These are phyloP conservation scores for Aproaerema taeniolella DNA, from an alignment of 2,888 invertebrate species.

Conservation along the genomic window DNA sequence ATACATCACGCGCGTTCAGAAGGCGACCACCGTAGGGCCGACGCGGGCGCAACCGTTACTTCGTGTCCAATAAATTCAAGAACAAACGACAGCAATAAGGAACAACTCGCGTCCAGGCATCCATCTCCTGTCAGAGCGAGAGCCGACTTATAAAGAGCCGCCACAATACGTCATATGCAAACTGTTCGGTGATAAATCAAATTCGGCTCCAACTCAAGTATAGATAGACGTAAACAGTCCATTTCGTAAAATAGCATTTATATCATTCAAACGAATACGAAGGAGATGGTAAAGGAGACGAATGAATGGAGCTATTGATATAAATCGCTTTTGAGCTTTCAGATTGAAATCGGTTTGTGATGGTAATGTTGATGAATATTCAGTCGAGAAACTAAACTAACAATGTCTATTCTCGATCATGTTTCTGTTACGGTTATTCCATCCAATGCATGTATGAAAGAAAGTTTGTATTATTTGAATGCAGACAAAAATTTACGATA, in stretches of 20 bases:
- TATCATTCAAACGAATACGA: constrained; percentile 44
- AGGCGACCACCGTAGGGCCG: constrained; percentile 40
- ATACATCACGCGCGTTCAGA: constrained; percentile 44
- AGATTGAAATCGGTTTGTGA: constrained; percentile 35
- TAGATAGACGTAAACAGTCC: constrained; percentile 40
- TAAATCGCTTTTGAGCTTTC: constrained; percentile 40
- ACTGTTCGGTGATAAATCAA: constrained; percentile 54
- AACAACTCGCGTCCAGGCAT: constrained; percentile 51
- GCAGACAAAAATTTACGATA: constrained; percentile 24
- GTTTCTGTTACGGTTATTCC: no score
- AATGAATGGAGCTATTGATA: constrained; percentile 44
- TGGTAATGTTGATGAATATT: constrained; percentile 37
- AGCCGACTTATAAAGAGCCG: constrained; percentile 41
- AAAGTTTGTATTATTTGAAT: background rate
- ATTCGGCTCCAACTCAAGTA: constrained; percentile 37
- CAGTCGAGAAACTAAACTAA: no score
- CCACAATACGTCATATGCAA: constrained; percentile 43
- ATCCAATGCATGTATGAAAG: background rate
- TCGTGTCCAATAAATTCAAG: constrained; percentile 70
- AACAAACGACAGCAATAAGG: constrained; percentile 68
- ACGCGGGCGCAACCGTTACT: constrained; percentile 54
- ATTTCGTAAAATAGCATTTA: constrained; percentile 46
- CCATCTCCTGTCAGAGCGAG: constrained; percentile 57
- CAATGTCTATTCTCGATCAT: no score
- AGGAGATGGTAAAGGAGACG: constrained; percentile 38